These are phyloP conservation scores for Australoheros scitulus DNA, from an alignment of 2,113 vertebrate species.

Conservation along the genomic window DNA sequence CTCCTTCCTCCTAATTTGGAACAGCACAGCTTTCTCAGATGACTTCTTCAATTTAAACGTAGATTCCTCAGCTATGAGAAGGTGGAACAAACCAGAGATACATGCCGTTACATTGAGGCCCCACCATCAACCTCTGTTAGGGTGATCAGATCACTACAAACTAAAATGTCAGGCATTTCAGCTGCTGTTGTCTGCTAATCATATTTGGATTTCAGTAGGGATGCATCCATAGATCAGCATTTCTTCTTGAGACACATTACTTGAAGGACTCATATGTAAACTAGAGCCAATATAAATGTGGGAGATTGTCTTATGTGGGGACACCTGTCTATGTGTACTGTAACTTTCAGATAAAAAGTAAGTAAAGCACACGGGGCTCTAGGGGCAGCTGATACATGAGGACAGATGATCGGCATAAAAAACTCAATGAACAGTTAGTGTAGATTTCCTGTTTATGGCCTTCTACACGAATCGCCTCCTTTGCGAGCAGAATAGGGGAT, in stretches of 20 bases:
- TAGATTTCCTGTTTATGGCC: background rate
- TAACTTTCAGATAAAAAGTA: background rate
- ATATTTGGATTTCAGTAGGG: background rate
- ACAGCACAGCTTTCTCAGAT: conserved; percentile 79
- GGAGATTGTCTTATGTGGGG: background rate
- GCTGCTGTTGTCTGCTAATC: background rate
- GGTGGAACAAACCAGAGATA: background rate
- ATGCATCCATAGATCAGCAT: background rate
- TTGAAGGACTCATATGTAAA: background rate
- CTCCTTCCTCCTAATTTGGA: conserved; percentile 80
- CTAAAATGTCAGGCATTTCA: background rate
- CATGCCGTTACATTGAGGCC: background rate
- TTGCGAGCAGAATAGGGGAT: background rate
- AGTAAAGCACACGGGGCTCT: background rate
- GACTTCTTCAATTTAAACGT: conserved; percentile 82
- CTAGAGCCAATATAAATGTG: background rate
- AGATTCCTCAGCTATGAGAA: conserved; percentile 69
- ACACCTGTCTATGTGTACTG: background rate
- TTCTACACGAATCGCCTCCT: background rate
- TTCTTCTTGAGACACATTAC: background rate
- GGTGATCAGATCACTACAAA: background rate
- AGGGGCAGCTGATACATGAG: background rate
- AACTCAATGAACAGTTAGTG: background rate
- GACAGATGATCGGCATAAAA: background rate
- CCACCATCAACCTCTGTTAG: background rate